Conservation (phyloP, 2,797 vertebrate species). For the Discoglossus pictus region DNA sequence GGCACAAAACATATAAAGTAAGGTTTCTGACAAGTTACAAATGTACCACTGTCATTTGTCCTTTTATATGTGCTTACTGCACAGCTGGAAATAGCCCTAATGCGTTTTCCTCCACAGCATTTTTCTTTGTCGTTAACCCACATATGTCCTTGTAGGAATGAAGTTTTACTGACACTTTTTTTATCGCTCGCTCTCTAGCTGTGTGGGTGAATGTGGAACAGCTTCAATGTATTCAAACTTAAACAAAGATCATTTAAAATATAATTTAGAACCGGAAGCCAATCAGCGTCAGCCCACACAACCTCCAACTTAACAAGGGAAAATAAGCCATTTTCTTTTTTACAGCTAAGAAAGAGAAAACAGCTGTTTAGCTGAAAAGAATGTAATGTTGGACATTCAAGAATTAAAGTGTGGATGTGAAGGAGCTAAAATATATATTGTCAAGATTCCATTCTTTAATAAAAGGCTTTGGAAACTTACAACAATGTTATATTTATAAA, state of each 20-base stretch:
- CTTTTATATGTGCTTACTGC: slow-evolving; percentile 1
- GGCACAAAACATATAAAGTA: slow-evolving; percentile 10
- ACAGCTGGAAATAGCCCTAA: slow-evolving; percentile 23
- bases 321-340: background rate
- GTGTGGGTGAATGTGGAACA: slow-evolving; percentile 2
- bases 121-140: slow-evolving; percentile 28
- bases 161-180: slow-evolving; percentile 18
- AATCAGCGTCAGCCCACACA: background rate
- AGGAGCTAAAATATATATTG: too few species aligned
- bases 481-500: too few species aligned
- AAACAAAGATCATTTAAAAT: slow-evolving; percentile 29
- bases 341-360: background rate
- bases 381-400: background rate
- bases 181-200: slow-evolving; percentile 1
- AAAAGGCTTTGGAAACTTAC: too few species aligned
- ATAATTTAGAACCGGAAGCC: slow-evolving; percentile 1
- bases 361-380: background rate
- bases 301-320: background rate
- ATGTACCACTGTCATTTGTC: slow-evolving; percentile 24
- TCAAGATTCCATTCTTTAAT: too few species aligned
- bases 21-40: slow-evolving; percentile 23
- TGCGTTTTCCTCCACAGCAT: slow-evolving; percentile 4
- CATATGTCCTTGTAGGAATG: slow-evolving; percentile 10
- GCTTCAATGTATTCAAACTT: background rate
- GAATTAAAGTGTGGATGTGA: background rate